Base-by-base conservation (phyloP, 2,888 invertebrate genomes). In the Watsonalla cultraria region DNA sequence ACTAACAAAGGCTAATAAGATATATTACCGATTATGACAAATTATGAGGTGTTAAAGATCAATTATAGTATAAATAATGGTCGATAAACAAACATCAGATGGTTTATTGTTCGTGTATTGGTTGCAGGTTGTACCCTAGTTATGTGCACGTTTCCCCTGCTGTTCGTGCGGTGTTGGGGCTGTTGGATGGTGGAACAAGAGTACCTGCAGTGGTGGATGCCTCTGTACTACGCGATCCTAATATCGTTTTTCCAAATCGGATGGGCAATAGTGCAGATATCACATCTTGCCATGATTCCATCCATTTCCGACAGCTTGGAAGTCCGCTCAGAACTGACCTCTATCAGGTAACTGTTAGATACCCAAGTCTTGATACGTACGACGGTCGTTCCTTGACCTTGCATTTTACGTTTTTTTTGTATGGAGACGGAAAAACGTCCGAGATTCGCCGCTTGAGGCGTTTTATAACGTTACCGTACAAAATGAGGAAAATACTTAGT, bases 191-290 rank as follows among this genome's bases (percentile, higher is more conserved):
- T 77, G 9, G 74, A 74, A 4, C 68, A 80, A 0, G 74, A 76
- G 49, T 89, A 89, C 64, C 70, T 87, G 2, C 64, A 70, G 5
- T 91, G 91, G 91, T 91, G 91, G 91, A 86, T 91, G 78, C 86
- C 93, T 0, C 65, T 92, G 2, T 93, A 93, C 77, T 93, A 93
- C 65, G 86, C 91, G 0, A 68, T 86, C 39, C 87, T 92, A 55
- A 95, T 96, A 62, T 82, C 92, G 8, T 86, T 97, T 64, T 97
- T 97, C 84, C 98, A 98, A 89, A 95, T 96, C 64, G 98, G 98
- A 9, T 98, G 98, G 98, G 98, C 98, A 0, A 92, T 96, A 7
- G 96, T 96, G 1, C 98, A 98, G 90, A 97, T 98, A 68, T 96
- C 97, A 0, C 98, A 98, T 85, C 92, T 98, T 54, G 94, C 98